Evolutionary conservation across 2,113 vertebrate species (phyloP), one percentile per base, ranked within the genome.

Genomic region (Burhinus bistriatus): DNA sequence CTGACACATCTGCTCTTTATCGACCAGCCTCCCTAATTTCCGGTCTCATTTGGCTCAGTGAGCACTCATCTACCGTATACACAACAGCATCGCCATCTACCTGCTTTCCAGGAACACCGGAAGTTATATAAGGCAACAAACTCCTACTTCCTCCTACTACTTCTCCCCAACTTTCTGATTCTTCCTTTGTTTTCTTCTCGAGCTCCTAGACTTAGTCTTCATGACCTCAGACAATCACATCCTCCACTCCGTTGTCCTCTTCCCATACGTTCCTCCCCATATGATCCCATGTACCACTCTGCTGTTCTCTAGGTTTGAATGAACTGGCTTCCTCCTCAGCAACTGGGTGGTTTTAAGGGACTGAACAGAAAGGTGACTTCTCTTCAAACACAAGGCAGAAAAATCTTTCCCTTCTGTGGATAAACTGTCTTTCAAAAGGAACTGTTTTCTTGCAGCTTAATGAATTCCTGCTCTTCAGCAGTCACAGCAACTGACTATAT

Each of bases 221-320:
- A 44, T 27, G 18, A 83, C 15, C 54, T 84, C 65, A 75, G 18
- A 27, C 9, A 91, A n/a, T 40, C 52, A 40, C 17, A 55, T 81
- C 11, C 20, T 83, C 52, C 44, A 13, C 21, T 68, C 32, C 9
- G 17, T 38, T 0, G 0, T 11, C 14, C 9, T 81, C 32, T 57
- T 69, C 42, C n/a, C 81, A 1, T 25, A 51, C 45, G 4, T 19
- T 91, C 12, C 52, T 66, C 23, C 19, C 23, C 9, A 12, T 36
- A 19, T 0, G 2, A 21, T 69, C 12, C 12, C 20, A 49, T 5
- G 1, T 32, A 32, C 8, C 3, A 1, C 30, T 54, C 51, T 85
- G 23, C 9, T 3, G 2, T 38, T 93, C 14, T 49, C 19, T 79
- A 34, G 16, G 15, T 79, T 47, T 88, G 36, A 65, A 65, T 70